Conservation (phyloP, 2,113 vertebrate genomes). For the Rafetus swinhoei region DNA sequence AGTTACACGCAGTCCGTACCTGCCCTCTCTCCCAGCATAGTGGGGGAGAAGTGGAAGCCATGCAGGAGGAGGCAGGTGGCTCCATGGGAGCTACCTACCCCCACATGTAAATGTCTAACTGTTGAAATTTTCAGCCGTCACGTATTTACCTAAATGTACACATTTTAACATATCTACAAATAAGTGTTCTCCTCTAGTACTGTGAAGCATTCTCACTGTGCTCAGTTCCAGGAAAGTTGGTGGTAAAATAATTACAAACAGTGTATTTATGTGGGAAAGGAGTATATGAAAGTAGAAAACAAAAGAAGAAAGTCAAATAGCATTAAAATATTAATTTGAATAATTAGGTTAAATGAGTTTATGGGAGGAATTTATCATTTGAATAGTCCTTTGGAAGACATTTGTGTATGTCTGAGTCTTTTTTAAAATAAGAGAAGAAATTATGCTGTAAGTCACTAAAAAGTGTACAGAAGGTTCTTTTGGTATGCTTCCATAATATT, state of each 20-base stretch:
- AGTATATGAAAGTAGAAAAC: background rate
- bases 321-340: background rate
- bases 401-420: background rate
- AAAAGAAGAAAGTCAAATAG: background rate
- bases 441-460: background rate
- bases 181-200: background rate
- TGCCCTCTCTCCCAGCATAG: too few relatives aligned
- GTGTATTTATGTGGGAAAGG: background rate
- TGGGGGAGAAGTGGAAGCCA: too few relatives aligned
- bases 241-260: background rate
- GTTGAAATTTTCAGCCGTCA: too few relatives aligned
- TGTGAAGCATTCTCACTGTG: background rate
- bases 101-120: too few relatives aligned
- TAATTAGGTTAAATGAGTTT: background rate
- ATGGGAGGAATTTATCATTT: background rate
- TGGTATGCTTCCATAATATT: background rate
- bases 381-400: background rate
- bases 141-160: too few relatives aligned
- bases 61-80: too few relatives aligned
- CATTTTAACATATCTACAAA: background rate
- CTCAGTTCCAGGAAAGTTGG: background rate
- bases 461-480: background rate
- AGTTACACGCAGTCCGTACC: too few relatives aligned
- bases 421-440: background rate
- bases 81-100: too few relatives aligned